Percentiles rank a stretch among this genome's conserved stretches.
Conservation (phyloP, 23 tunicate species). For the Styela clava region DNA sequence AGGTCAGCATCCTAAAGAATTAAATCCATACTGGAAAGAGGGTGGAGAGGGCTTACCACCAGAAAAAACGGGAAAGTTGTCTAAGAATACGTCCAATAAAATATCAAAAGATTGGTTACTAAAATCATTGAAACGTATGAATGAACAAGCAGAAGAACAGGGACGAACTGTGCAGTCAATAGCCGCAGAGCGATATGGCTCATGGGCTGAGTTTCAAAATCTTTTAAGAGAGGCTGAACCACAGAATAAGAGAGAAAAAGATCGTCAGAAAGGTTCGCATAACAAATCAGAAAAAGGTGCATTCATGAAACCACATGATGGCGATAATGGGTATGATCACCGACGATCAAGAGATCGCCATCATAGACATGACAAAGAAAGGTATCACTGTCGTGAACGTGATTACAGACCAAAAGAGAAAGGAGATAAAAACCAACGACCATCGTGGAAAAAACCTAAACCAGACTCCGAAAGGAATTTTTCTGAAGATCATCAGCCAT, state of each 20-base stretch:
- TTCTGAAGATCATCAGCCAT: conserved; percentile 15
- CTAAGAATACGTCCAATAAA: neutral
- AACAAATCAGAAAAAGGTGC: neutral
- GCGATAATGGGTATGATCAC: neutral
- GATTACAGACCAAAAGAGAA: neutral
- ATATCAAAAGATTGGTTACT: conserved; percentile 58
- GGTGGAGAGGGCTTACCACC: conserved; percentile 74
- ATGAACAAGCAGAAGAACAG: conserved; percentile 70
- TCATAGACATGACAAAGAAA: neutral
- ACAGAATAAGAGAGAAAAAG: neutral
- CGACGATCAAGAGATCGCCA: neutral
- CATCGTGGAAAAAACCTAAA: neutral
- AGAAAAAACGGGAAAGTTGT: conserved; percentile 6
- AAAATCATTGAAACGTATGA: conserved; percentile 76
- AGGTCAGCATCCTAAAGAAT: conserved; percentile 73
- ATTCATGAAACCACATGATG: conserved; percentile 13
- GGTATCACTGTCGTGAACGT: neutral
- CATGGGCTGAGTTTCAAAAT: conserved; percentile 68
- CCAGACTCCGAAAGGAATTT: too few species aligned
- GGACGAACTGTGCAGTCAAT: conserved; percentile 53
- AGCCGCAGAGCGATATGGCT: conserved; percentile 89
- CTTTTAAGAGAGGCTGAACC: conserved; percentile 52
- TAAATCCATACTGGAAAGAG: conserved; percentile 81
- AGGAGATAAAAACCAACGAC: neutral
- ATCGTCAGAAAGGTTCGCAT: neutral